Evolutionary conservation across 2,888 invertebrate genomes (phyloP).

Genomic region (Lasioglossum morio): DNA sequence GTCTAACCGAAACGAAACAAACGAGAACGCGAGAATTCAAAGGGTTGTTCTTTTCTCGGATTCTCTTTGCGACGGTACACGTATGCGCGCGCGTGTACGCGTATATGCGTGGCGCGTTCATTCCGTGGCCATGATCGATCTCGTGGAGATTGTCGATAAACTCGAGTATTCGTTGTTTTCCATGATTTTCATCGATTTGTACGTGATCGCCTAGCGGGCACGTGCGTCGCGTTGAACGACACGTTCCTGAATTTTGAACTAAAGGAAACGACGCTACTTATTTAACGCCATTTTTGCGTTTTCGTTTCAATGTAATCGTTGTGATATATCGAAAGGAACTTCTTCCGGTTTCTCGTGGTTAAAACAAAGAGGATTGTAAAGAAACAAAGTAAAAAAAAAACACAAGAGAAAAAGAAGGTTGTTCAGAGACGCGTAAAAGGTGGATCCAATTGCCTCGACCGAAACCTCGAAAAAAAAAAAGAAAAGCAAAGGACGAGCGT

Average conservation of each 20-base stretch:
- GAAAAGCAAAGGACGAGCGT: conserved; percentile 5
- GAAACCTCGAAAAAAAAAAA: conserved; percentile 17
- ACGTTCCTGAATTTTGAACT: conserved; percentile 24
- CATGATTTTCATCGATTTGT: conserved; percentile 32
- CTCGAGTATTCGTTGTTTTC: conserved; percentile 32
- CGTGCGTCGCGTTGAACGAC: conserved; percentile 20
- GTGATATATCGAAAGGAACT: conserved; percentile 4
- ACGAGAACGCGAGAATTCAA: conserved; percentile 47
- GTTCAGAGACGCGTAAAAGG: conserved; percentile 33
- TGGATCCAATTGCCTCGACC: conserved; percentile 25
- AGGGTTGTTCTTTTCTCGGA: conserved; percentile 17
- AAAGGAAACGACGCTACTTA: conserved; percentile 11
- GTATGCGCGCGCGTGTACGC: neutral
- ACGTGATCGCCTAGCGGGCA: conserved; percentile 6
- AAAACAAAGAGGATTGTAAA: neutral
- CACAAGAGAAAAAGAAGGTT: neutral
- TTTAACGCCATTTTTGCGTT: conserved; percentile 8
- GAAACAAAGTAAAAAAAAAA: neutral
- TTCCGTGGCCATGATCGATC: conserved; percentile 47
- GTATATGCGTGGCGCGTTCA: neutral
- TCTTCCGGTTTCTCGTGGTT: conserved; percentile 6
- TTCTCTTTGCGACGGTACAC: conserved; percentile 13
- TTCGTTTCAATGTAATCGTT: conserved; percentile 21
- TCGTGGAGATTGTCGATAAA: conserved; percentile 44
- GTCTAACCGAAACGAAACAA: conserved; percentile 67